Evolutionary conservation across 2,888 invertebrate genomes (phyloP).

Genomic region (Caenorhabditis wallacei): DNA sequence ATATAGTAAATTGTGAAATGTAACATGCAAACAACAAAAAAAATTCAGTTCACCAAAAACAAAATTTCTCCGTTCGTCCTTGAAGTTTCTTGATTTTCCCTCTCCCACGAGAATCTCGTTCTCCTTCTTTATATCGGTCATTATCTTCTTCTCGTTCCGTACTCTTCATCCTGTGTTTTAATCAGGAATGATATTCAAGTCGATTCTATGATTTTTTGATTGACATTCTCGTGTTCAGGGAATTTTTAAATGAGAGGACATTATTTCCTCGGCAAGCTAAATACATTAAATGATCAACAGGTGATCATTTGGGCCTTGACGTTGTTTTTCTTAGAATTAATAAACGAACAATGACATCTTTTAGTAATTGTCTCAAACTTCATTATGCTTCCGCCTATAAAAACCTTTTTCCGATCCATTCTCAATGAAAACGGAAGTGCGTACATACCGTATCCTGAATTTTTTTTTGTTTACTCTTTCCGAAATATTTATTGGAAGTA

Average conservation of each 20-base stretch:
- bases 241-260: too few relatives aligned
- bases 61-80: slow-evolving; percentile 17
- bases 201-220: neutral
- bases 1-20: neutral
- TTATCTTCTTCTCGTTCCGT: neutral
- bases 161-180: slow-evolving; percentile 1
- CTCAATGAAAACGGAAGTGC: too few relatives aligned
- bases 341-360: too few relatives aligned
- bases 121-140: slow-evolving; percentile 8
- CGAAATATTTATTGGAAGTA: neutral
- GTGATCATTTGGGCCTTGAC: neutral
- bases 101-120: slow-evolving; percentile 7
- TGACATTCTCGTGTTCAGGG: neutral
- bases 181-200: slow-evolving; percentile 1
- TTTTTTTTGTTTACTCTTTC: too few relatives aligned
- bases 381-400: too few relatives aligned
- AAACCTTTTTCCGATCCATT: too few relatives aligned
- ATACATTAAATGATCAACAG: neutral
- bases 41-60: slow-evolving; percentile 6
- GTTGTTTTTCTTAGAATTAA: neutral
- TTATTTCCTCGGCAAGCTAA: too few relatives aligned
- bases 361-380: too few relatives aligned
- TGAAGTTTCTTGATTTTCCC: slow-evolving; percentile 13
- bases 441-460: too few relatives aligned
- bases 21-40: slow-evolving; percentile 1